Evolutionary conservation across 2,888 invertebrate genomes (phyloP), one percentile per base, ranked within the genome.

Genomic region (Cyclophora albipunctata): DNA sequence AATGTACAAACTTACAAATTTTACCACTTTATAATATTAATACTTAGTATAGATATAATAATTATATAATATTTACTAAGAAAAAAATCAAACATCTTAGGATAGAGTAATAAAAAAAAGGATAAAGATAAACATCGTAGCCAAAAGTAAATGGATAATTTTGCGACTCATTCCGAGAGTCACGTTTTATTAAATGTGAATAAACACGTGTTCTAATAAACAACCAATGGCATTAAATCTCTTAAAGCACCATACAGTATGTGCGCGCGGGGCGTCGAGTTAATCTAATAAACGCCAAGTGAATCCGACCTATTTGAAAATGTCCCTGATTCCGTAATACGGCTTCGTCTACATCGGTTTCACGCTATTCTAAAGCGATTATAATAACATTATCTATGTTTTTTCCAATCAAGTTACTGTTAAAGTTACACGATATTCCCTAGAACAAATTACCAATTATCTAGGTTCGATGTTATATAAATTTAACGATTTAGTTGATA

Each of bases 221-320:
- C 46, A 52, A 49, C 40, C 43, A 54, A 50, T 40, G 47, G 46
- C 47, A 45, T 48, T 47, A 55, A 54, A 52, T 55, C 52, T 53
- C 34, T 43, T 4, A 4, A 41, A 49, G 47, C 45, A 48, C 49
- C 47, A 50, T 64, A 57, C 54, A 56, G 53, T 57, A 49, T 53
- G 52, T 62, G 60, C 66, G 64, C 66, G 64, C 61, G 58, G 5
- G 60, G 61, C 51, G 54, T 63, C 46, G 50, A 56, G 50, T 49
- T 84, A 83, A 85, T 84, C 81, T 71, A 85, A 84, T 85, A 81
- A 71, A 70, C 64, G 65, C 59, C 73, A 68, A 71, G 69, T 70
- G 65, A 61, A 69, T 69, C 69, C 71, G 66, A 70, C 67, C 69
- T 71, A 70, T 72, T 69, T 72, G 63, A 67, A 58, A 56, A 62